These are phyloP conservation scores for Heliconius eleuchia DNA, from an alignment of 1,140 invertebrate species.

Conservation along the genomic window DNA sequence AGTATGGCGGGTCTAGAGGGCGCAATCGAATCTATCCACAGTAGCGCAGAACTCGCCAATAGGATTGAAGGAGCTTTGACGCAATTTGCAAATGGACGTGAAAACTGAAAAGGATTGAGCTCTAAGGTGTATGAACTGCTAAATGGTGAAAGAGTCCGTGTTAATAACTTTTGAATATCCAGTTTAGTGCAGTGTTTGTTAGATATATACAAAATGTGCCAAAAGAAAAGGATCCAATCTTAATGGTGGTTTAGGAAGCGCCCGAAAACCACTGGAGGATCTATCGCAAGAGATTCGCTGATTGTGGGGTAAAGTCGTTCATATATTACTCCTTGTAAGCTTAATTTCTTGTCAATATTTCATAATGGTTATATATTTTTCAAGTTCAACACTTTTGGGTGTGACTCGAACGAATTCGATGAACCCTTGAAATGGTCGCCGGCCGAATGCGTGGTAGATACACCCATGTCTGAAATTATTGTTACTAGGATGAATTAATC, in stretches of 20 bases:
- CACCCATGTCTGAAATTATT: slow-evolving; percentile 40
- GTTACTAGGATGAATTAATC: slow-evolving; percentile 44
- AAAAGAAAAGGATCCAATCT: slow-evolving; percentile 80
- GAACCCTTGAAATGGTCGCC: slow-evolving; percentile 47
- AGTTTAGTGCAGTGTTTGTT: slow-evolving; percentile 72
- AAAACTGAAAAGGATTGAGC: slow-evolving; percentile 79
- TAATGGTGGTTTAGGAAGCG: slow-evolving; percentile 78
- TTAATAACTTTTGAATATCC: slow-evolving; percentile 74
- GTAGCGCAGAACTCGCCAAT: slow-evolving; percentile 75
- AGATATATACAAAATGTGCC: slow-evolving; percentile 77
- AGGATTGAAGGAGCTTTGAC: slow-evolving; percentile 73
- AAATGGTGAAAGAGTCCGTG: slow-evolving; percentile 75
- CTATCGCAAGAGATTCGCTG: slow-evolving; percentile 72
- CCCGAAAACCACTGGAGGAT: slow-evolving; percentile 73
- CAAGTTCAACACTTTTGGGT: slow-evolving; percentile 37
- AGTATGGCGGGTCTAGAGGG: slow-evolving; percentile 52
- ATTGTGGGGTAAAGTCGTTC: slow-evolving; percentile 78
- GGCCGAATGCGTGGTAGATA: slow-evolving; percentile 48
- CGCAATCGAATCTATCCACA: slow-evolving; percentile 54
- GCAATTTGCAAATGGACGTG: slow-evolving; percentile 82
- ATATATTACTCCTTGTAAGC: slow-evolving; percentile 47
- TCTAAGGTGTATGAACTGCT: slow-evolving; percentile 78
- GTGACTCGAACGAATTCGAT: slow-evolving; percentile 40
- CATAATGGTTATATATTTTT: slow-evolving; percentile 22
- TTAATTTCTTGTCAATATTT: slow-evolving; percentile 26